Conservation (phyloP, 2,888 invertebrate genomes). For the Protodeltote pygarga region DNA sequence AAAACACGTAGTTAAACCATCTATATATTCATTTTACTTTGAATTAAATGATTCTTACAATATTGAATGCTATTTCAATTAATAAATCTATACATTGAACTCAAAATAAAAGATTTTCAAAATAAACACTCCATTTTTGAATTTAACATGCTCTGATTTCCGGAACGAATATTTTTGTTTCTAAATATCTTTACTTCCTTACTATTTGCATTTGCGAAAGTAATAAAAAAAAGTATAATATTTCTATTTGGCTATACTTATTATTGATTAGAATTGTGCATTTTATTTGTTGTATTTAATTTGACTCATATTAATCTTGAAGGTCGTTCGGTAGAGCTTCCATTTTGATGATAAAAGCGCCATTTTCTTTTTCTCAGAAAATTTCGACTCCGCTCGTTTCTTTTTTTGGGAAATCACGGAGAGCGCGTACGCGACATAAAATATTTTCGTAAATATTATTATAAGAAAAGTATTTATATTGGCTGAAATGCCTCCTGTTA, state of each 20-base stretch:
- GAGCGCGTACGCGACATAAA: constrained; percentile 57
- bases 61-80: background rate
- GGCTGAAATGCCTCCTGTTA: constrained; percentile 80
- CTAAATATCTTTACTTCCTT: background rate
- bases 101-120: background rate
- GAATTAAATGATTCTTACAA: too few species aligned
- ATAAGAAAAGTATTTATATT: constrained; percentile 76
- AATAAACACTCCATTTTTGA: constrained; percentile 21
- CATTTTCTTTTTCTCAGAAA: constrained; percentile 57
- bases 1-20: too few species aligned
- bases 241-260: background rate
- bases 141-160: constrained; percentile 37
- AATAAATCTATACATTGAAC: background rate
- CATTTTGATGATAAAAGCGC: constrained; percentile 65
- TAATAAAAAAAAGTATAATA: constrained; percentile 5
- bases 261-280: background rate
- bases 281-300: background rate
- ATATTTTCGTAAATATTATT: constrained; percentile 74
- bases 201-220: background rate
- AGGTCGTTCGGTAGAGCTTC: constrained; percentile 53
- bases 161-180: constrained; percentile 16
- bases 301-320: constrained; percentile 38
- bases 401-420: constrained; percentile 68
- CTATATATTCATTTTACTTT: too few species aligned
- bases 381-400: constrained; percentile 52